Conservation (phyloP, 2,797 vertebrate genomes). For the Sebastes flavidus region DNA sequence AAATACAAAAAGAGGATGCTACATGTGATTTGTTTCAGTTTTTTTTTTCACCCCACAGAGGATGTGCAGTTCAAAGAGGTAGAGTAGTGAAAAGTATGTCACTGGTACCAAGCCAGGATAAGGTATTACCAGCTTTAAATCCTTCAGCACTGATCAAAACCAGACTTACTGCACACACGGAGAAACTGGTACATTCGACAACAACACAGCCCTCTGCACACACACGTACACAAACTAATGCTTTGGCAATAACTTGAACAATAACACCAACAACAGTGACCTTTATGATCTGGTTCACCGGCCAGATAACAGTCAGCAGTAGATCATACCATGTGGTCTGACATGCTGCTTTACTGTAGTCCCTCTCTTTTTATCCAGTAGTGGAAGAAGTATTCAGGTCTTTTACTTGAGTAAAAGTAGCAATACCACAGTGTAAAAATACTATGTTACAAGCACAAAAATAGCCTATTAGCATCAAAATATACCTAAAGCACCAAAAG, state of each 20-base stretch:
- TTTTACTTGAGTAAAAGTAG: too few relatives aligned
- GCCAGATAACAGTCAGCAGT: constrained; percentile 35
- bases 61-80: constrained; percentile 63
- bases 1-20: constrained; percentile 38
- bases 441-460: too few relatives aligned
- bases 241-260: constrained; percentile 51
- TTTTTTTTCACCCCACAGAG: constrained; percentile 21
- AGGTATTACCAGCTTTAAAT: constrained; percentile 75
- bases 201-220: not conserved
- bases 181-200: not conserved
- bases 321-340: constrained; percentile 17
- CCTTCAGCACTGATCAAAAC: constrained; percentile 69
- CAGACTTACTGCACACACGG: constrained; percentile 46
- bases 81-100: constrained; percentile 69
- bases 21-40: constrained; percentile 20
- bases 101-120: constrained; percentile 71
- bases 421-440: too few relatives aligned
- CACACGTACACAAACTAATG: not conserved
- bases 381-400: too few relatives aligned
- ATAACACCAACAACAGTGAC: constrained; percentile 36
- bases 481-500: too few relatives aligned
- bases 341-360: not conserved
- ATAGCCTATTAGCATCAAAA: too few relatives aligned
- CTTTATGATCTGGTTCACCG: constrained; percentile 24
- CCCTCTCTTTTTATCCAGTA: not conserved